phyloP scores from a whole-genome alignment of 2,797 vertebrate species.

The Cichlasoma orientale region DNA sequence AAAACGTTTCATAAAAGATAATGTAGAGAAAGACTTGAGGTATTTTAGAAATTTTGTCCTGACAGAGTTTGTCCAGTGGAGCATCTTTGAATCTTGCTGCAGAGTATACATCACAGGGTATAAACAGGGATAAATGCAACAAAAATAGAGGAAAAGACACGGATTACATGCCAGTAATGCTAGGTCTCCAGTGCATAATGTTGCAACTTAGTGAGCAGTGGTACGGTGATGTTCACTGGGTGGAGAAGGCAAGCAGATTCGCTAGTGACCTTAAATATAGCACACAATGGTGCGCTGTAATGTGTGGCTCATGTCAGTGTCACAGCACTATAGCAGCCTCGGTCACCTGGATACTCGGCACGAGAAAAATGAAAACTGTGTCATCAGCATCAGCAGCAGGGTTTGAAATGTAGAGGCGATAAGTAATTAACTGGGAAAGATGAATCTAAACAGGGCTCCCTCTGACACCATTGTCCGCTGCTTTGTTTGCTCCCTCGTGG shows the following conservation, averaged over 20 bases:
- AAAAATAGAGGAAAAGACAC: neutral
- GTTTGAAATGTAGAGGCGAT: constrained; percentile 10
- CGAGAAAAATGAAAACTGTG: neutral
- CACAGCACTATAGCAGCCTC: neutral
- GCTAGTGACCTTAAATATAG: constrained; percentile 31
- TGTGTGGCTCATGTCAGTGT: constrained; percentile 8
- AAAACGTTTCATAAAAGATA: neutral
- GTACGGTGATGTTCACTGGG: neutral
- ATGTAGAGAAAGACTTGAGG: neutral
- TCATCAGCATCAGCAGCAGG: constrained; percentile 12
- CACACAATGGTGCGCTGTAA: neutral
- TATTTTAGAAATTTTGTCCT: neutral
- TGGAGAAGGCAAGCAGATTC: neutral
- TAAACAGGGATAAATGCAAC: neutral
- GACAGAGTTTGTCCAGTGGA: too few relatives aligned
- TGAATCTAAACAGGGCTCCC: constrained; percentile 1
- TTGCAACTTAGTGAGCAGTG: neutral
- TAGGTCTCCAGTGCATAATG: neutral
- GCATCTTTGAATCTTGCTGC: too few relatives aligned
- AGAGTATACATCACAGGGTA: neutral
- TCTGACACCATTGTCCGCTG: constrained; percentile 10
- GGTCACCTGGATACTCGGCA: constrained; percentile 13
- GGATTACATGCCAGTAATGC: neutral
- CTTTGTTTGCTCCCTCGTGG: constrained; percentile 42
- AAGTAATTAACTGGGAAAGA: constrained; percentile 14